Percentiles rank a stretch among this genome's conserved stretches.
These are phyloP conservation scores for Propithecus perrieri DNA, from an alignment of 2,797 vertebrate genomes.

Conservation along the genomic window DNA sequence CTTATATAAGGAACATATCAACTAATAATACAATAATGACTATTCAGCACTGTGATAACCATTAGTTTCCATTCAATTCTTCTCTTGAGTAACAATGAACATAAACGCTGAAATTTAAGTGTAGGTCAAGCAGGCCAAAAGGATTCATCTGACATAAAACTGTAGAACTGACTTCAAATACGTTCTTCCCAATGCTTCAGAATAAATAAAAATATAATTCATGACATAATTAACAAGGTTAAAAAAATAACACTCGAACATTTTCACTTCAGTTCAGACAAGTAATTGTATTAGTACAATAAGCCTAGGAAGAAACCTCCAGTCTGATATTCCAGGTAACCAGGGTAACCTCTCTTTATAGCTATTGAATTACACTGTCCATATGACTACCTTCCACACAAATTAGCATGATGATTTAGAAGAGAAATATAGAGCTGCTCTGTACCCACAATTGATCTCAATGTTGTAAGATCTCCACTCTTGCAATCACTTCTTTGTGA, in stretches of 20 bases:
- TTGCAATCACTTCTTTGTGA: background rate
- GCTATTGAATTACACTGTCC: background rate
- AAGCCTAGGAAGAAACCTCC: background rate
- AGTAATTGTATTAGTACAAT: slow-evolving; percentile 35
- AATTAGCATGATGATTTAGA: background rate
- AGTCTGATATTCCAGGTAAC: slow-evolving; percentile 21
- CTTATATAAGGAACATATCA: background rate
- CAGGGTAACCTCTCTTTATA: background rate
- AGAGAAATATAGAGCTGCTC: background rate
- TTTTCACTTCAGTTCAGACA: slow-evolving; percentile 28
- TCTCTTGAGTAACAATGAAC: background rate
- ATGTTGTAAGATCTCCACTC: background rate
- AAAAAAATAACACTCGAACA: background rate
- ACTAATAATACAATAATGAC: background rate
- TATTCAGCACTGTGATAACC: background rate
- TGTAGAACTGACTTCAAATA: slow-evolving; percentile 16
- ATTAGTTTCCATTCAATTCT: background rate
- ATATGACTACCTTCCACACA: background rate
- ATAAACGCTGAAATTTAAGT: slow-evolving; percentile 10
- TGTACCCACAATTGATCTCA: background rate
- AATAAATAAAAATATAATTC: slow-evolving; percentile 59
- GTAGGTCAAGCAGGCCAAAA: background rate
- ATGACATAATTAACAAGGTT: slow-evolving; percentile 9
- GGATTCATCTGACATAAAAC: slow-evolving; percentile 16
- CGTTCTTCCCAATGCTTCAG: background rate